Evolutionary conservation across 2,888 invertebrate genomes (phyloP).

Genomic region (Nephrotoma guestfalica): DNA sequence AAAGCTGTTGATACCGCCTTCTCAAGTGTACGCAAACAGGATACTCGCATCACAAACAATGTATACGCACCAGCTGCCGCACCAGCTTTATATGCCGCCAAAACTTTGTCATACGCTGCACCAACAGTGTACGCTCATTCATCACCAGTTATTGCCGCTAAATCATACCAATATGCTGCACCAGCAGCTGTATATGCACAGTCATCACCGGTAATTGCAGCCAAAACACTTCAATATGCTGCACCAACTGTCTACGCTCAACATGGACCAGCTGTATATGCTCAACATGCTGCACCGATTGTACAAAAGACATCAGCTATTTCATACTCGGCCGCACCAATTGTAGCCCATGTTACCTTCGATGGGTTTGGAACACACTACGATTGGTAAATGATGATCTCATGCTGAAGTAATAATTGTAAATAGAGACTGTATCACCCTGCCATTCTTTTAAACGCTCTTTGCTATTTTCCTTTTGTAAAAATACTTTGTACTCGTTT

Average conservation of each 20-base stretch:
- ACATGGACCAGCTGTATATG: slow-evolving; percentile 17
- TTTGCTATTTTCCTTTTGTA: background rate
- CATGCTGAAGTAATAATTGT: background rate
- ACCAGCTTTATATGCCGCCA: slow-evolving; percentile 17
- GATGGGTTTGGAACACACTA: slow-evolving; percentile 47
- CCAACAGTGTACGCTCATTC: slow-evolving; percentile 32
- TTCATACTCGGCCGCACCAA: slow-evolving; percentile 38
- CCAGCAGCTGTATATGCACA: slow-evolving; percentile 20
- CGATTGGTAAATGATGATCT: slow-evolving; percentile 37
- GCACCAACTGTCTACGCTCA: slow-evolving; percentile 19
- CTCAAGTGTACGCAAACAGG: slow-evolving; percentile 43
- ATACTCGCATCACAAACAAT: slow-evolving; percentile 42
- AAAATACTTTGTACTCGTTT: background rate
- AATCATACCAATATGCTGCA: slow-evolving; percentile 15
- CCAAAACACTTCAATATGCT: slow-evolving; percentile 15
- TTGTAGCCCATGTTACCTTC: slow-evolving; percentile 49
- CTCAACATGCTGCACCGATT: slow-evolving; percentile 28
- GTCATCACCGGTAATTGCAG: slow-evolving; percentile 21
- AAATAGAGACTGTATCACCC: background rate
- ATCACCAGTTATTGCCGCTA: slow-evolving; percentile 19
- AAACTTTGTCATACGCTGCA: slow-evolving; percentile 21
- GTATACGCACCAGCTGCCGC: slow-evolving; percentile 32
- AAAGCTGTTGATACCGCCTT: slow-evolving; percentile 44
- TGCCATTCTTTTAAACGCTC: background rate
- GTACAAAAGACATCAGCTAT: slow-evolving; percentile 26